Conservation (phyloP, 2,797 vertebrate species). For the Petrocephalus schoutedeni region DNA sequence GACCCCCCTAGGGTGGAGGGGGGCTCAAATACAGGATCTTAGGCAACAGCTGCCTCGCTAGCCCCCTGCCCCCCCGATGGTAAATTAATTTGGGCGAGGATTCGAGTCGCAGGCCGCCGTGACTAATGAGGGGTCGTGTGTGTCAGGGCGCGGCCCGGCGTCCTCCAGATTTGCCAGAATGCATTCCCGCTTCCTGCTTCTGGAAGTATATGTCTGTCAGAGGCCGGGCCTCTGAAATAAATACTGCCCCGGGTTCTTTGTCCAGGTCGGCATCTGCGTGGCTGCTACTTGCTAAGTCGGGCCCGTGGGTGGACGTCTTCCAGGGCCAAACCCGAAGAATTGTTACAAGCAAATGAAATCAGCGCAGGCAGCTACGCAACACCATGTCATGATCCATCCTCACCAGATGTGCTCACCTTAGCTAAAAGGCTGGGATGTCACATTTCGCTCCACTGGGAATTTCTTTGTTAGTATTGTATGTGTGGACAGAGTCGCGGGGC, state of each 20-base stretch:
- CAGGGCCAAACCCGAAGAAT: not conserved
- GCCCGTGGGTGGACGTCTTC: not conserved
- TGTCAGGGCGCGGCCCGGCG: not conserved
- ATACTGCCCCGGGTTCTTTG: not conserved
- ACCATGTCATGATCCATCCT: not conserved
- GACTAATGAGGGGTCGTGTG: not conserved
- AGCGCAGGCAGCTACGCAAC: not conserved
- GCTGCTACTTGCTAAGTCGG: not conserved
- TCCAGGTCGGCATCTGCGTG: not conserved
- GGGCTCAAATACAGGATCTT: not conserved
- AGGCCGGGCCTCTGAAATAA: not conserved
- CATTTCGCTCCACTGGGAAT: not conserved
- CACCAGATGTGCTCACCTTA: not conserved
- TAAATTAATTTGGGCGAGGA: not conserved
- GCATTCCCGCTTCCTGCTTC: not conserved
- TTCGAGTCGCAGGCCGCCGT: not conserved
- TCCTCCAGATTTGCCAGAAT: not conserved
- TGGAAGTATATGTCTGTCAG: not conserved
- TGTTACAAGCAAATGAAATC: not conserved
- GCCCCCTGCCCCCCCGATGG: not conserved
- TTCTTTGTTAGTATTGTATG: not conserved
- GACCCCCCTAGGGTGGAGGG: not conserved
- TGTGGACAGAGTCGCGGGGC: not conserved
- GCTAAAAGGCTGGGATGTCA: not conserved
- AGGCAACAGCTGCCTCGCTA: not conserved